Base-by-base conservation (phyloP, 2,888 invertebrate species). In the Lamellibrachia satsuma region DNA sequence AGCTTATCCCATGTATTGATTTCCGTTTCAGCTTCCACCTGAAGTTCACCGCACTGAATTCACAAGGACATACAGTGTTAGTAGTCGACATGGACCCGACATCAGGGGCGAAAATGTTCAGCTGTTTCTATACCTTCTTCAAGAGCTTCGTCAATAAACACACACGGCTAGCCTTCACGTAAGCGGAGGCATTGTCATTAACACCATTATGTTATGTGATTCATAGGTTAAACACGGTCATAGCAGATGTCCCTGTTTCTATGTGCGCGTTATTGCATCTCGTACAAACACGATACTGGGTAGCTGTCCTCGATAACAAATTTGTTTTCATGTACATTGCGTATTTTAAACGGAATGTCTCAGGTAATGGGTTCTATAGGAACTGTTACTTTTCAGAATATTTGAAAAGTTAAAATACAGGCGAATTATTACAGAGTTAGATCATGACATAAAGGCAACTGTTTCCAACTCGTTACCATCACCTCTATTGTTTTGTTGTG, bases 91-190 rank as follows among this genome's bases (percentile, higher is more conserved):
- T 92, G 90, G 27, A 91, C 15, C 92, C 93, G 4, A 92, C 90
- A 3, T 55, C 92, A 7, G 92, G 92, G 7, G 27, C 92, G 15
- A 94, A 93, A n/a, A 93, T 93, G 91, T 94, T 94, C 90, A 92
- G 90, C 8, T 91, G 93, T n/a, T 94, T 94, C 92, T 92, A 52
- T 39, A 91, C 93, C 11, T 93, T 93, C 91, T 92, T 94, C 93
- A 93, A 90, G 90, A 92, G 93, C 9, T 93, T 93, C 92, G 92
- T 93, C 0, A 75, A 75, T 75, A 75, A 75, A 22, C 75, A 75
- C 22, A n/a, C 75, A 22, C 75, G n/a, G 22, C 75, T 75, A 15
- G 75, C 75, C 75, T 75, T 75, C 75, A 15, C 15, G 75, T 75
- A n/a, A 75, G 75, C 75, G 22, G 4, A 75, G 75, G n/a, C 22